Evolutionary conservation across 2,888 invertebrate species (phyloP).

Genomic region (Catonia carolina): DNA sequence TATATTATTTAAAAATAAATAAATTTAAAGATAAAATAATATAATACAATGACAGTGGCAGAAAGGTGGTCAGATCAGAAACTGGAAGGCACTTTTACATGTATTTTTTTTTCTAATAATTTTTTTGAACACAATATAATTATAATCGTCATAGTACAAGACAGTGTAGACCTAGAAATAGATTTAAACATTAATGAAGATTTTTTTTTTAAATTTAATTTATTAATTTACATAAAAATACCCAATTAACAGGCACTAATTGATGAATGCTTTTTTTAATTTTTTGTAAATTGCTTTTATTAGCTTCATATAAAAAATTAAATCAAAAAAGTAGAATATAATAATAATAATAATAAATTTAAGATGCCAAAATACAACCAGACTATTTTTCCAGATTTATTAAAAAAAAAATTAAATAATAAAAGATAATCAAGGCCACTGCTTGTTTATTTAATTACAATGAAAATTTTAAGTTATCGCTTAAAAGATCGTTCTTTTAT

Average conservation of each 20-base stretch:
- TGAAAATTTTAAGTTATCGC: too few species aligned
- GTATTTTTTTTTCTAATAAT: slow-evolving; percentile 24
- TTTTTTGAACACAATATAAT: slow-evolving; percentile 31
- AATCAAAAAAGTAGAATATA: slow-evolving; percentile 16
- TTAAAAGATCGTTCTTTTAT: too few species aligned
- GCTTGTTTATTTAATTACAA: slow-evolving; percentile 7
- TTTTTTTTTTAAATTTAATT: slow-evolving; percentile 19
- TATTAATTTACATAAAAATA: slow-evolving; percentile 27
- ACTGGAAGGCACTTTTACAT: slow-evolving; percentile 34
- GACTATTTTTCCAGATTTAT: not conserved
- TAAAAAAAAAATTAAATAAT: slow-evolving; percentile 6
- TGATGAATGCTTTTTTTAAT: slow-evolving; percentile 28
- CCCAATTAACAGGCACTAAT: slow-evolving; percentile 34
- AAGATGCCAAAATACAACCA: not conserved
- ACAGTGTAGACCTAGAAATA: slow-evolving; percentile 26
- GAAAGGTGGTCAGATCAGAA: slow-evolving; percentile 30
- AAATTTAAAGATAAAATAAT: slow-evolving; percentile 14
- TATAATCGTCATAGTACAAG: slow-evolving; percentile 3
- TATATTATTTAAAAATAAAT: slow-evolving; percentile 15
- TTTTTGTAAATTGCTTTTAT: slow-evolving; percentile 17
- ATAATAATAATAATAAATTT: not conserved
- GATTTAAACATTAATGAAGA: slow-evolving; percentile 27
- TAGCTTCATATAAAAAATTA: slow-evolving; percentile 17
- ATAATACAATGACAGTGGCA: slow-evolving; percentile 23
- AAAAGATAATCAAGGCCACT: slow-evolving; percentile 23